Percentiles rank a stretch among this genome's conserved stretches.
Evolutionary conservation across 1,140 invertebrate species (phyloP).

Genomic region (Brachionus manjavacas): DNA sequence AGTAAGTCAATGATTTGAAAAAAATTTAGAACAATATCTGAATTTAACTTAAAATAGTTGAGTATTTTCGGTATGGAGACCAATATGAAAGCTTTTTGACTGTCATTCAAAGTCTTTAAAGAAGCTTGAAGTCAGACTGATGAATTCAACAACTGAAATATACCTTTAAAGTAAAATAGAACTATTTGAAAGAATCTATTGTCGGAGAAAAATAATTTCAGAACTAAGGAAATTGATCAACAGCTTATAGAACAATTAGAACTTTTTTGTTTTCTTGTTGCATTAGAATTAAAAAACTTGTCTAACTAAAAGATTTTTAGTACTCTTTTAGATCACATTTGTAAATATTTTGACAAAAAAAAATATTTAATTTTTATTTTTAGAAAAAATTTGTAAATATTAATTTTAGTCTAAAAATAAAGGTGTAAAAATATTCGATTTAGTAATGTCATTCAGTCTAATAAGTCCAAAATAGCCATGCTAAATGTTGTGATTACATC

Average conservation of each 20-base stretch:
- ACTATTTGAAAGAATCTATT: too few species aligned
- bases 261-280: not conserved
- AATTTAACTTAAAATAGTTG: not conserved
- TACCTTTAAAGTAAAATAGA: not conserved
- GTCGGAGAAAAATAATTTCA: not conserved
- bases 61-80: not conserved
- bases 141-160: not conserved
- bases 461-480: too few species aligned
- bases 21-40: not conserved
- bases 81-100: not conserved
- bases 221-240: not conserved
- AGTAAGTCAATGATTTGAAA: not conserved
- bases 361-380: not conserved
- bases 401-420: not conserved
- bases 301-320: too few species aligned
- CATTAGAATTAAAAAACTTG: too few species aligned
- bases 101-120: not conserved
- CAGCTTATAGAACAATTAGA: not conserved
- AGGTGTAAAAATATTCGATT: too few species aligned
- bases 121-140: not conserved
- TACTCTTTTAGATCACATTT: not conserved
- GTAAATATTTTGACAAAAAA: not conserved
- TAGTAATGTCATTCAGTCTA: too few species aligned
- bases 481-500: too few species aligned
- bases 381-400: too few species aligned